Conservation (phyloP, 1,140 invertebrate species). For the Ctenoplectra terminalis region DNA sequence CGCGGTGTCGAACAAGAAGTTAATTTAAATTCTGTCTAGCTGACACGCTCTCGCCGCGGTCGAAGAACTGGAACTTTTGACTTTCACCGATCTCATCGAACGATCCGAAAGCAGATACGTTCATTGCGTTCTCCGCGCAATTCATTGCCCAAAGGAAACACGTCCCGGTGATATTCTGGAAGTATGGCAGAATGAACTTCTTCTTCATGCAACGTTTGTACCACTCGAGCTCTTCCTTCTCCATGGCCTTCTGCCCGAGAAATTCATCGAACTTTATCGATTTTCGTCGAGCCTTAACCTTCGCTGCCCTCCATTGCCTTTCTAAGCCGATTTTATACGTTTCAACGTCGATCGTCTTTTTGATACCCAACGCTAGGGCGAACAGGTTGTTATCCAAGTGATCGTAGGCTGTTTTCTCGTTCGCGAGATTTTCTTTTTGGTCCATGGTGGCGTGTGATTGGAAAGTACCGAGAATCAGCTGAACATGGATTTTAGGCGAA, state of each 20-base stretch:
- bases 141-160: conserved; percentile 58
- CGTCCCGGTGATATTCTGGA: conserved; percentile 54
- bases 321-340: conserved; percentile 61
- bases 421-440: neutral
- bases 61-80: neutral
- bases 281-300: conserved; percentile 25
- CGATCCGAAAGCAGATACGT: neutral
- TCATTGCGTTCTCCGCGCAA: conserved; percentile 24
- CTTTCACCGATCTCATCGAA: neutral
- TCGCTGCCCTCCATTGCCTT: conserved; percentile 26
- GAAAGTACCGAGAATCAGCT: conserved; percentile 37
- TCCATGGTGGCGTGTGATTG: neutral
- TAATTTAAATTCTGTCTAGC: neutral
- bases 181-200: conserved; percentile 63
- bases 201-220: conserved; percentile 67
- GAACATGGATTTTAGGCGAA: neutral
- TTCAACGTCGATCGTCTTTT: conserved; percentile 58
- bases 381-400: conserved; percentile 51
- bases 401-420: conserved; percentile 2
- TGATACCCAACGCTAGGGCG: conserved; percentile 62
- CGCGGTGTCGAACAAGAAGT: neutral
- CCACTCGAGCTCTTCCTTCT: conserved; percentile 59
- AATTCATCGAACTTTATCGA: conserved; percentile 44
- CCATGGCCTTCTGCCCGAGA: conserved; percentile 24
- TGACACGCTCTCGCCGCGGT: neutral